A percentile compares a stretch with the other conserved stretches of the same genome.
Conservation (phyloP, 92 coral and sea anemone species). For the Zoanthus solanderi region DNA sequence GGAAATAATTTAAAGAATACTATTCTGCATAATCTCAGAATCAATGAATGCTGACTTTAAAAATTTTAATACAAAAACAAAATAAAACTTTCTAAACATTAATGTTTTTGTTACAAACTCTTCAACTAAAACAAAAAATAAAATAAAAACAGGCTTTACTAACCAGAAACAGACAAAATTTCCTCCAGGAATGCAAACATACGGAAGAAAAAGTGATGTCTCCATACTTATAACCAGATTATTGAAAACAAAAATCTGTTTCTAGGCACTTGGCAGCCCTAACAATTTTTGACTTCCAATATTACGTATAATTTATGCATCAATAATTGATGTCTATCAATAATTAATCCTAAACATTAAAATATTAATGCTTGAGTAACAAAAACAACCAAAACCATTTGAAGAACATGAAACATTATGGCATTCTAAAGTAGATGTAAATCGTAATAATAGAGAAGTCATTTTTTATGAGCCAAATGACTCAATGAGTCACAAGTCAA, state of each 20-base stretch:
- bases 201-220: conserved; percentile 11
- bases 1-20: no score
- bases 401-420: neutral
- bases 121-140: no score
- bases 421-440: no score
- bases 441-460: no score
- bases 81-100: neutral
- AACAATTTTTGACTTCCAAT: neutral
- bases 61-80: neutral
- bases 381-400: neutral
- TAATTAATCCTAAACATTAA: no score
- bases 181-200: conserved; percentile 4
- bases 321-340: neutral
- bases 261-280: neutral
- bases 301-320: conserved; percentile 2
- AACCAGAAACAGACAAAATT: conserved; percentile 28
- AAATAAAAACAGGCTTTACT: neutral
- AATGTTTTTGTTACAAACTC: neutral
- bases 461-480: no score
- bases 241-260: neutral
- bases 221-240: neutral
- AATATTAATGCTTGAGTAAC: neutral
- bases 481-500: no score
- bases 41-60: no score
- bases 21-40: no score